Evolutionary conservation across 1,140 invertebrate species (phyloP).

Genomic region (Onthophagus taurus): DNA sequence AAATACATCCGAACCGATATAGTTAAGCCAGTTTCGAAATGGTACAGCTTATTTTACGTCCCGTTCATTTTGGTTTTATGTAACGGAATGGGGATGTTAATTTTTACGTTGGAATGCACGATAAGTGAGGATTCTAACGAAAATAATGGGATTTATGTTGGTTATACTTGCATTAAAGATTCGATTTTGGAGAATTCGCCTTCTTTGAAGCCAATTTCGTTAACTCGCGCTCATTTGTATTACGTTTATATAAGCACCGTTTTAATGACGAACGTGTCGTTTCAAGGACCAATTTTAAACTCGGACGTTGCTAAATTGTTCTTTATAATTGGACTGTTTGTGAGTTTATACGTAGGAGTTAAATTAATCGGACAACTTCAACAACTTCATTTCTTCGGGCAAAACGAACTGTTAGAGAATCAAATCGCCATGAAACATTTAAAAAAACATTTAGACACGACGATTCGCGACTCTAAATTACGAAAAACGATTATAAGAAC

Average conservation of each 20-base stretch:
- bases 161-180: not conserved
- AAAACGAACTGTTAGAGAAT: not conserved
- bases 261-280: not conserved
- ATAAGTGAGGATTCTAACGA: too few species aligned
- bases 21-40: slow-evolving; percentile 1
- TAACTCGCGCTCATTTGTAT: not conserved
- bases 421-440: slow-evolving; percentile 6
- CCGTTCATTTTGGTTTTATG: not conserved
- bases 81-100: slow-evolving; percentile 4
- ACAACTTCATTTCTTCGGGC: not conserved
- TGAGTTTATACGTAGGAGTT: not conserved
- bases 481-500: not conserved
- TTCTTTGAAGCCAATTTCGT: not conserved
- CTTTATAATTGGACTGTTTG: not conserved
- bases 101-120: too few species aligned
- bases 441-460: not conserved
- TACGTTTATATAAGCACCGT: not conserved
- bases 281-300: slow-evolving; percentile 1
- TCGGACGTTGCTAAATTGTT: not conserved
- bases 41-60: not conserved
- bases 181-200: not conserved
- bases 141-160: not conserved
- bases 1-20: slow-evolving; percentile 2
- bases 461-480: not conserved
- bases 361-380: slow-evolving; percentile 5